A percentile compares a stretch with the other conserved stretches of the same genome.
These are phyloP conservation scores for Tympanoctomys barrerae DNA, from an alignment of 2,797 vertebrate genomes.

Conservation along the genomic window DNA sequence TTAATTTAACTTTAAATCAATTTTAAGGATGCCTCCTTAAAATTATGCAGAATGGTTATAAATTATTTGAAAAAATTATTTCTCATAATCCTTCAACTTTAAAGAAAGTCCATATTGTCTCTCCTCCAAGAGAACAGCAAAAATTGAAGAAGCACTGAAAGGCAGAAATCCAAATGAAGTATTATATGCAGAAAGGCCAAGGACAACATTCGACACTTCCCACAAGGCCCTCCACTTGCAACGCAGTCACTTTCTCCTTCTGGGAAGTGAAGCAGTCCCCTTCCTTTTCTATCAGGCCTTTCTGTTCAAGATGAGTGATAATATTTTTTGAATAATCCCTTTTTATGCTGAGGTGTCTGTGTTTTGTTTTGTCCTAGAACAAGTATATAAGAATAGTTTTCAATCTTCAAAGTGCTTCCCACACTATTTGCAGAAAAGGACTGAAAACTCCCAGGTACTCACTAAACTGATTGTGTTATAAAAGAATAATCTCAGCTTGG, in stretches of 20 bases:
- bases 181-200: not conserved
- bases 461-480: not conserved
- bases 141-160: not conserved
- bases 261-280: too few relatives aligned
- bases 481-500: not conserved
- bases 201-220: not conserved
- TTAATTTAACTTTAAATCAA: not conserved
- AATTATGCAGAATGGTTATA: not conserved
- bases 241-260: not conserved
- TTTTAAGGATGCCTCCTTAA: not conserved
- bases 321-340: not conserved
- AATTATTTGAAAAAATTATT: not conserved
- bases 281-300: constrained; percentile 23
- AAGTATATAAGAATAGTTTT: not conserved
- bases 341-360: not conserved
- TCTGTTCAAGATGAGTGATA: not conserved
- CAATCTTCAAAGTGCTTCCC: not conserved
- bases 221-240: not conserved
- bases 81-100: not conserved
- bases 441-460: constrained; percentile 26
- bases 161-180: not conserved
- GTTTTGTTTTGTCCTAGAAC: constrained; percentile 21
- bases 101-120: not conserved
- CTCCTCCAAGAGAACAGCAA: not conserved
- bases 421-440: constrained; percentile 24